Evolutionary conservation across 1,140 invertebrate genomes (phyloP), one percentile per base, ranked within the genome.

Genomic region (Anastrepha obliqua): DNA sequence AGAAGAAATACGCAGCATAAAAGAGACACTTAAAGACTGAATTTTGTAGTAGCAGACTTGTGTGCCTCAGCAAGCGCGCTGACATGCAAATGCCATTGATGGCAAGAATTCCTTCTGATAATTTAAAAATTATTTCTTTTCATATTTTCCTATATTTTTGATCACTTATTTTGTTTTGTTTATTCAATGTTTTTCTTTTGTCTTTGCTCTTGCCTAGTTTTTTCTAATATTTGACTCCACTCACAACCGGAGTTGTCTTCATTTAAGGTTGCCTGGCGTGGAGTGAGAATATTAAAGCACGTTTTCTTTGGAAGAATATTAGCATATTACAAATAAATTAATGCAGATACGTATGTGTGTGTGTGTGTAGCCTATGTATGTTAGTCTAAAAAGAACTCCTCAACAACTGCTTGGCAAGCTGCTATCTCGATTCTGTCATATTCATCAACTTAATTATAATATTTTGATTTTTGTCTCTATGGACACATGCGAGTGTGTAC

Each of bases 401-500:
- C 29, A 29, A 29, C 29, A 29, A 29, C 29, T 29, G 29, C 29
- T 29, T 29, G 29, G 29, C 29, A 29, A 29, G 11, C 0, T 58
- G 51, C 74, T 81, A 86, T 86, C 59, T 60, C 39, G 67, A 13
- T 62, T 60, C 59, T 86, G 85, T 86, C 85, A 62, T 86, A 86
- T 59, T 86, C 85, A 86, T 86, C 85, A 86, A 86, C 85, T 86
- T 86, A 86, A 86, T 86, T 86, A 86, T 47, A 86, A 86, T 86
- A 86, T 86, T 86, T 86, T 60, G 59, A 86, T 86, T 86, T 86
- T 86, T 62, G 58, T 62, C 85, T 59, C 85, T 86, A 60, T 81
- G 74, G 74, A 81, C 74, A n/a, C 74, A 11, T 55, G 17, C 74
- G 17, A 81, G 47, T 55, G 47, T 9, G 8, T 20, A 62, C 3